These are phyloP conservation scores for Rhodinocichla rosea DNA, from an alignment of 2,113 vertebrate genomes.

Conservation along the genomic window DNA sequence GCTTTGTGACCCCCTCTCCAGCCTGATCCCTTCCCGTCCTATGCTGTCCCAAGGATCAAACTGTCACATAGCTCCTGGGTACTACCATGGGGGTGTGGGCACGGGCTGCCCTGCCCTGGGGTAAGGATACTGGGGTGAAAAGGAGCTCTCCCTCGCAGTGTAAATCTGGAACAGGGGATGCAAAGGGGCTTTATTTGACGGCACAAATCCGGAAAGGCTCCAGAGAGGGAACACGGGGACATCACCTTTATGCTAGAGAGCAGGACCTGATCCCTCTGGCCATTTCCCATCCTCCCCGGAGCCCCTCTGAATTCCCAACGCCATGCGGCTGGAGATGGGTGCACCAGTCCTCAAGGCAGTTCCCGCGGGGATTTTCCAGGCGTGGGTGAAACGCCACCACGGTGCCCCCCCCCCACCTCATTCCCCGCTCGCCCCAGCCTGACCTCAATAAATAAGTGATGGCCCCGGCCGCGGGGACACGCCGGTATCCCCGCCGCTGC, in stretches of 20 bases:
- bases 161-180: background rate
- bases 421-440: background rate
- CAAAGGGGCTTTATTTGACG: background rate
- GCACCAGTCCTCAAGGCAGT: background rate
- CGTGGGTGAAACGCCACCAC: background rate
- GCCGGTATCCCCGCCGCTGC: background rate
- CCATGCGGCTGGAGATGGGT: background rate
- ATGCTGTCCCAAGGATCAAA: background rate
- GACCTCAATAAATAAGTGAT: constrained; percentile 56
- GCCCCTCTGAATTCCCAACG: background rate
- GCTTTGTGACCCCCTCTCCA: background rate
- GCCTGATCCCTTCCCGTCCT: background rate
- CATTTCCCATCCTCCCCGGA: background rate
- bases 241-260: background rate
- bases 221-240: background rate
- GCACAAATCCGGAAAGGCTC: background rate
- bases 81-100: background rate
- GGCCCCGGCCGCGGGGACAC: background rate
- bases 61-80: background rate
- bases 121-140: background rate
- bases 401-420: background rate
- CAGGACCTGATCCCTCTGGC: background rate
- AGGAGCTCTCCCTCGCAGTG: background rate
- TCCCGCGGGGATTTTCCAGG: constrained; percentile 15
- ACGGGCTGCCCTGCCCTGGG: background rate